These are phyloP conservation scores for Dascillus cervinus DNA, from an alignment of 2,888 invertebrate genomes.

Conservation along the genomic window DNA sequence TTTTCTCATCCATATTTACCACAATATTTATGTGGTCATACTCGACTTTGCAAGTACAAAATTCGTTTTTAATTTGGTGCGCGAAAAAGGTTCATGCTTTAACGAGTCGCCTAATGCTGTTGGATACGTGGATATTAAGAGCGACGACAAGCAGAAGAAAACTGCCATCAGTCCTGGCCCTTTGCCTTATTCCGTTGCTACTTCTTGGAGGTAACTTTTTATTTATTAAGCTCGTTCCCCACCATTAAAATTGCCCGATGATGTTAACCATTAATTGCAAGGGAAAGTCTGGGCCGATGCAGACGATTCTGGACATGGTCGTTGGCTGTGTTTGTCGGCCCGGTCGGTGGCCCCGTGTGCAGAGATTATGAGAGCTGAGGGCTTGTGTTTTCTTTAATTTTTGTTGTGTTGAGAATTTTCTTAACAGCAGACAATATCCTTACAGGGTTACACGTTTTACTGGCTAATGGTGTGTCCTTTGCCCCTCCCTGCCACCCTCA, in stretches of 20 bases:
- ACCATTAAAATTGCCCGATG: no score
- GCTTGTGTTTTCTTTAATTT: conserved; percentile 5
- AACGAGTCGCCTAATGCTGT: conserved; percentile 35
- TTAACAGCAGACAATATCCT: conserved; percentile 14
- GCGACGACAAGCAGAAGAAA: conserved; percentile 20
- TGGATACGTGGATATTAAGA: conserved; percentile 37
- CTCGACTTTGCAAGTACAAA: conserved; percentile 21
- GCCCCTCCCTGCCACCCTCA: conserved; percentile 42
- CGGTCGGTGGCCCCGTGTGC: no score
- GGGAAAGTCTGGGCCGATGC: no score
- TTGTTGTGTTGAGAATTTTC: background rate
- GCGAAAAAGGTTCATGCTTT: conserved; percentile 30
- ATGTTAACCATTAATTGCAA: no score
- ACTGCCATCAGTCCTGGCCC: conserved; percentile 20
- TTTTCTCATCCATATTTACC: conserved; percentile 15
- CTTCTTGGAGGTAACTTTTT: conserved; percentile 54
- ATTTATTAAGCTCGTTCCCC: no score
- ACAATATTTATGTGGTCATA: conserved; percentile 21
- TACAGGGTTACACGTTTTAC: conserved; percentile 41
- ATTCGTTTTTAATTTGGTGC: conserved; percentile 23
- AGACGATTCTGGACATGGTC: no score
- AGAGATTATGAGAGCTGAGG: no score
- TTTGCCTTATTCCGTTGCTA: conserved; percentile 49
- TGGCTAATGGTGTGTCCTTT: conserved; percentile 38
- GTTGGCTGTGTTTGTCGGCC: no score